Evolutionary conservation across 2,113 vertebrate species (phyloP).

Genomic region (Rhadina sibilatrix): DNA sequence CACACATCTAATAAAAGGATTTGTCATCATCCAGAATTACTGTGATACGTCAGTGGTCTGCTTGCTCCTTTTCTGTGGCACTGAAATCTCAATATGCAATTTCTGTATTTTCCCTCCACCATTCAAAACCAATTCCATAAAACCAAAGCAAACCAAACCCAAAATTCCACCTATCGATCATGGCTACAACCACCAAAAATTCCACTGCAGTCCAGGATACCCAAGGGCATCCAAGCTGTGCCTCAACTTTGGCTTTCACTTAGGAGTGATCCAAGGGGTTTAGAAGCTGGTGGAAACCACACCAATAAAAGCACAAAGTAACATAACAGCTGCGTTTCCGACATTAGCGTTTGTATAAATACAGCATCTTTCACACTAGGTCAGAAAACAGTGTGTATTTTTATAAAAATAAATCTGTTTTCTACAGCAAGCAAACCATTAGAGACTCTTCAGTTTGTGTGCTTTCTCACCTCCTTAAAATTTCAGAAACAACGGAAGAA

Average conservation of each 20-base stretch:
- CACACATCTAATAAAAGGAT: background rate
- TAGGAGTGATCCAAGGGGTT: background rate
- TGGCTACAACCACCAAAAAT: background rate
- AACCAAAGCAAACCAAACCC: background rate
- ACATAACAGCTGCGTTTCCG: background rate
- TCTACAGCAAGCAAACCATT: background rate
- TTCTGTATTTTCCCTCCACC: background rate
- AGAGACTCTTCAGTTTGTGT: background rate
- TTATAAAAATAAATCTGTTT: background rate
- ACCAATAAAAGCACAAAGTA: background rate
- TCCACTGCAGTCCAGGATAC: background rate
- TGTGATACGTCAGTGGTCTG: rapidly evolving
- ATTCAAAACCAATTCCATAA: background rate
- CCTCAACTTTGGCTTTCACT: constrained; percentile 6
- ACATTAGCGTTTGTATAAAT: background rate
- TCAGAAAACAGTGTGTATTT: constrained; percentile 14
- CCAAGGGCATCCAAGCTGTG: background rate
- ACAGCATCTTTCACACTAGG: background rate
- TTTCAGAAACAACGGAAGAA: background rate
- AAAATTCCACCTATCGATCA: background rate
- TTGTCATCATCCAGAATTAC: background rate
- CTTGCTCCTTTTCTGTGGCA: background rate
- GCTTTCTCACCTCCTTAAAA: constrained; percentile 2
- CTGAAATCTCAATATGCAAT: background rate
- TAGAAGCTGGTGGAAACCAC: background rate